Base-by-base conservation (phyloP, 2,888 invertebrate species). In the Eurois occulta region DNA sequence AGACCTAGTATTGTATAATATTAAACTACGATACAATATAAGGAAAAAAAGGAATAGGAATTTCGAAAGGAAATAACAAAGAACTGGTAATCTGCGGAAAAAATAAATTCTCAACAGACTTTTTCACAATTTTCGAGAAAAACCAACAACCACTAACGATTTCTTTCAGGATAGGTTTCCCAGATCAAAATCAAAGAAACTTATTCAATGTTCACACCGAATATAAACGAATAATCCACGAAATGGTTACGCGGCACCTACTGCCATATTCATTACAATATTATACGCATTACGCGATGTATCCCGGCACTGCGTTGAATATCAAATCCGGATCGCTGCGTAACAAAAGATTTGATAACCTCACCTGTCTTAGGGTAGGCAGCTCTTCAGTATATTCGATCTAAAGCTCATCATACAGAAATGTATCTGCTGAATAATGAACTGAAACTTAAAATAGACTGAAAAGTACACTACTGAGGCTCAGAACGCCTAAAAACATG, bases 191-290 rank as follows among this genome's bases (percentile, higher is more conserved):
- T 35, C 5, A 41, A 43, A 68, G 13, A 64, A 75, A 35, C 3
- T 21, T 43, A 69, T 77, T 60, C n/a, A 62, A 62, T 73, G 24
- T 73, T 73, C 58, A 55, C 66, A 48, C 28, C 18, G 32, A 75
- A 65, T 52, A 52, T 43, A 35, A 10, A 55, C 13, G 21, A 55
- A 28, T 38, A 28, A 68, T 43, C 28, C 24, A 13, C 48, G 73
- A 66, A 76, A 70, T 58, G 58, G 32, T 41, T 67, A 70, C 74
- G 13, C 32, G 46, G 62, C 75, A 71, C 66, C 69, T 62, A 64
- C 10, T 55, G 48, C 55, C 58, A 68, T 80, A 68, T 72, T 77
- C 43, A 72, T 74, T 72, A 77, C 70, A 71, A 81, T 75, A 77
- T 71, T 75, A 64, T 64, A 77, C 66, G 65, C 67, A 75, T 74